A percentile compares a stretch with the other conserved stretches of the same genome.
phyloP scores from a whole-genome alignment of 2,888 invertebrate species.

The Harpagoxenus sublaevis region DNA sequence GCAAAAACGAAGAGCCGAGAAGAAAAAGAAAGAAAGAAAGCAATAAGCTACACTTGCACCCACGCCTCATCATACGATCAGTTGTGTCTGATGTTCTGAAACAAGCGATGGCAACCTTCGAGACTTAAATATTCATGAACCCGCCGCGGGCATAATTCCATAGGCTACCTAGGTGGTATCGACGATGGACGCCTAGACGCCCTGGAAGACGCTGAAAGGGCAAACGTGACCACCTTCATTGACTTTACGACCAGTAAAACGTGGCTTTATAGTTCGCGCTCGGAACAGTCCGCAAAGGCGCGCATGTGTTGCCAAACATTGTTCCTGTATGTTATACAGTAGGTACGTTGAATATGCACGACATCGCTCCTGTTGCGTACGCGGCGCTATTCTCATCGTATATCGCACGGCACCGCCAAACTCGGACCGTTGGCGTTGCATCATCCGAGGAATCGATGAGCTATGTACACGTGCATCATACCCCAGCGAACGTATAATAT shows the following conservation, averaged over 20 bases:
- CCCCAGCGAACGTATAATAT: constrained; percentile 20
- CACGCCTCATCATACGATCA: constrained; percentile 13
- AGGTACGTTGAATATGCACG: constrained; percentile 62
- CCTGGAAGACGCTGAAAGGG: constrained; percentile 79
- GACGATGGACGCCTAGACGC: constrained; percentile 74
- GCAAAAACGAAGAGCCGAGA: neutral
- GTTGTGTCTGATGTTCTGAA: constrained; percentile 29
- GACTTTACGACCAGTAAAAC: constrained; percentile 85
- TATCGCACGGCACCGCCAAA: constrained; percentile 31
- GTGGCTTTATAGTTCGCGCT: constrained; percentile 82
- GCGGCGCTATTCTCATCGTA: constrained; percentile 16
- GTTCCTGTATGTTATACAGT: constrained; percentile 50
- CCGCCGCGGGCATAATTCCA: constrained; percentile 62
- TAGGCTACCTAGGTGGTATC: constrained; percentile 73
- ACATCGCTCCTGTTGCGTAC: constrained; percentile 45
- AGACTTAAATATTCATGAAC: constrained; percentile 72
- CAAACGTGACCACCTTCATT: constrained; percentile 84
- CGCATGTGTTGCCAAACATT: constrained; percentile 56
- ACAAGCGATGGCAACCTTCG: constrained; percentile 36
- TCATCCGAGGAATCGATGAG: constrained; percentile 16
- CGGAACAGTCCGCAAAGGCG: constrained; percentile 58
- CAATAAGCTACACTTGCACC: constrained; percentile 11
- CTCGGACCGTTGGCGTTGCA: constrained; percentile 38
- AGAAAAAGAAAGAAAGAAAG: neutral
- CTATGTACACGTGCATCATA: constrained; percentile 1